Evolutionary conservation across 2,888 invertebrate genomes (phyloP), one percentile per base, ranked within the genome.

Genomic region (Microctonus hyperodae): DNA sequence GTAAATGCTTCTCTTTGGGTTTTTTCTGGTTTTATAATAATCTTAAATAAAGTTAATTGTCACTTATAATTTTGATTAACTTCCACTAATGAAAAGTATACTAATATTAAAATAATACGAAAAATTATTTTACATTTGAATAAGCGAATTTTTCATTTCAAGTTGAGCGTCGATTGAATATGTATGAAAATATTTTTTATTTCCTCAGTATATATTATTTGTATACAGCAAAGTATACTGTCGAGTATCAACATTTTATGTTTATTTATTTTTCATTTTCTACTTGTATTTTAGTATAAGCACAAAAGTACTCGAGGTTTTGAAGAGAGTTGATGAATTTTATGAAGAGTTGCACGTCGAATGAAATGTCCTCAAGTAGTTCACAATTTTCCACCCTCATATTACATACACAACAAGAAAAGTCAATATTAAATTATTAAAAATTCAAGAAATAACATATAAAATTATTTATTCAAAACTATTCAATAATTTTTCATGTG

Each of bases 281-380:
- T 40, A 20, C 33, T 62, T 37, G 22, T 25, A 23, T 51, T 44
- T 55, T 13, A 40, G 25, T 55, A n/a, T n/a, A 13, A 28, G 23
- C 40, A 53, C 22, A 22, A 25, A 11, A 31, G 35, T 53, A 16
- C 55, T 63, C n/a, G 55, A 63, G 55, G 56, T 55, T 25, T 40
- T 63, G 55, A 56, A 63, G 63, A 28, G 55, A 53, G 40, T 63
- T 63, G 63, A 63, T 63, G 63, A 63, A 63, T 63, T 63, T 56
- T 55, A 9, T 56, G 23, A 28, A 63, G 63, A 25, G 56, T 40
- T 20, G 62, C 31, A 31, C 40, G 55, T 20, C 51, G 22, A 56
- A 63, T 40, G 28, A 55, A 28, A 55, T 37, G 35, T 44, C 40
- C 40, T 16, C 40, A 63, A 63, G 44, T 56, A 55, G 55, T 44